Percentiles rank a stretch among this genome's conserved stretches.
Evolutionary conservation across 2,888 invertebrate species (phyloP).

Genomic region (Coenonympha arcania): DNA sequence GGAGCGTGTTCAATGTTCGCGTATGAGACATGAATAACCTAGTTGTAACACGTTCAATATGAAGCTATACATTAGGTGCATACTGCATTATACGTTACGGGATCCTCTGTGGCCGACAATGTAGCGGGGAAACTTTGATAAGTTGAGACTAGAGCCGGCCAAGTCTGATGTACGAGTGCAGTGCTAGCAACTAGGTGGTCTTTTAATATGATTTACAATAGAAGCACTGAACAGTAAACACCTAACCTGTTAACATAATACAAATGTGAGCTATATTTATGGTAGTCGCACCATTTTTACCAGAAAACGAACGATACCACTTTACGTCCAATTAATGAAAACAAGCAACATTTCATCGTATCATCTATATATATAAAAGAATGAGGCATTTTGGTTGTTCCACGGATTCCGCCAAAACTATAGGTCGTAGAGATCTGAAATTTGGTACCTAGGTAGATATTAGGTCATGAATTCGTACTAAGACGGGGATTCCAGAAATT

Average conservation of each 20-base stretch:
- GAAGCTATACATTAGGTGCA: constrained; percentile 19
- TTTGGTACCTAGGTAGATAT: too few relatives aligned
- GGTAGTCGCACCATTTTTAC: not conserved
- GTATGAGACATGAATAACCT: constrained; percentile 24
- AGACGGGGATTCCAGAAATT: too few relatives aligned
- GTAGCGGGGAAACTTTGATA: constrained; percentile 57
- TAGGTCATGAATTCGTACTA: too few relatives aligned
- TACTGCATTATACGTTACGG: constrained; percentile 27
- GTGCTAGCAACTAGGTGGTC: constrained; percentile 30
- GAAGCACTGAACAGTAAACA: not conserved
- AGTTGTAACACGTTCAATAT: constrained; percentile 43
- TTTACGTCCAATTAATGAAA: not conserved
- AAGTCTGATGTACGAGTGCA: constrained; percentile 28
- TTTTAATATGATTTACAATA: constrained; percentile 16
- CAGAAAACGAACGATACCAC: not conserved
- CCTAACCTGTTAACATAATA: not conserved
- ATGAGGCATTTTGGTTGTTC: too few relatives aligned
- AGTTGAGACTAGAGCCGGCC: constrained; percentile 34
- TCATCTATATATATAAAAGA: too few relatives aligned
- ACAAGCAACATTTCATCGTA: too few relatives aligned
- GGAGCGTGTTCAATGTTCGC: constrained; percentile 13
- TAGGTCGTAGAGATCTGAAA: too few relatives aligned
- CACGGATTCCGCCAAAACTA: too few relatives aligned
- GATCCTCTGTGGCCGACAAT: constrained; percentile 37
- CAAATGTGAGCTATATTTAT: not conserved